These are phyloP conservation scores for Athene noctua DNA, from an alignment of 2,113 vertebrate genomes.

Conservation along the genomic window DNA sequence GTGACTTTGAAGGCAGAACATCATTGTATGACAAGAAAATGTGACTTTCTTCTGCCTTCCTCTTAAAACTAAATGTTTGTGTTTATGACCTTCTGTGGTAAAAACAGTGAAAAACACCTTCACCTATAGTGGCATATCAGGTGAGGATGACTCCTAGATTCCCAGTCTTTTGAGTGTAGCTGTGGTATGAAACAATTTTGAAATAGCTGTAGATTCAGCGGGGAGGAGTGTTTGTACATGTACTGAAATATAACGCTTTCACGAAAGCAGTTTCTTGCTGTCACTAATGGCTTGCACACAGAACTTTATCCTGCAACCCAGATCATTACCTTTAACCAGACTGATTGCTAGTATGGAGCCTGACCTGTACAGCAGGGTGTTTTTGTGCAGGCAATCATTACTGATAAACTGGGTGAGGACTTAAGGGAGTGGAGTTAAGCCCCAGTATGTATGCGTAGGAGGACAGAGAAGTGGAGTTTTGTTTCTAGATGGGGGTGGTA, in stretches of 20 bases:
- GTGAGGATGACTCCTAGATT: background rate
- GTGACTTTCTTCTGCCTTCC: background rate
- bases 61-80: background rate
- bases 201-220: background rate
- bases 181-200: background rate
- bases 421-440: background rate
- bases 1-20: background rate
- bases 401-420: background rate
- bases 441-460: fast-evolving
- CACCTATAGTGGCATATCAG: background rate
- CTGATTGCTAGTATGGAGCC: background rate
- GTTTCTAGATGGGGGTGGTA: background rate
- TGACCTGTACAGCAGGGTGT: background rate
- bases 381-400: background rate
- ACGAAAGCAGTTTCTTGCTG: fast-evolving
- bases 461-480: background rate
- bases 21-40: background rate
- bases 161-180: background rate
- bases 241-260: background rate
- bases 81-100: background rate
- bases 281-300: fast-evolving
- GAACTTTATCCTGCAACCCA: background rate
- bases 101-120: background rate
- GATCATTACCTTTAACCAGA: background rate
- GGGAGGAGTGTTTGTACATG: fast-evolving